Evolutionary conservation across 2,113 vertebrate species (phyloP).

Genomic region (Cyanistes caeruleus): DNA sequence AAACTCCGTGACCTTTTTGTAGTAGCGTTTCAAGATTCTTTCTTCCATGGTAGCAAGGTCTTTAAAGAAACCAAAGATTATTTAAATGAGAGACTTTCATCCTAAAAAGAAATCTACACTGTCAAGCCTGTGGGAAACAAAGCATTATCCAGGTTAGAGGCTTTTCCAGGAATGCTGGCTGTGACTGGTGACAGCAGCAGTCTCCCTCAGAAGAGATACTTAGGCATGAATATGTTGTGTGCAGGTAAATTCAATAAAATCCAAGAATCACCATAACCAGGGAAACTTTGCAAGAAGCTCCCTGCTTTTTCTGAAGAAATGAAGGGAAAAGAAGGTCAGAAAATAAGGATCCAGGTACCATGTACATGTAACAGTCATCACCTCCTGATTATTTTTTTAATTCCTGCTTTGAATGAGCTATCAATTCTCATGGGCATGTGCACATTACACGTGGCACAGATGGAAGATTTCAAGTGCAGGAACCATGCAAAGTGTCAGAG

Average conservation of each 20-base stretch:
- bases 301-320: background rate
- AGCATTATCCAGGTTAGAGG: background rate
- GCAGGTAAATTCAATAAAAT: background rate
- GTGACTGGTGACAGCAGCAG: background rate
- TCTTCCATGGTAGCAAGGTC: slow-evolving; percentile 98
- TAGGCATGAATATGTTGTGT: fast-evolving
- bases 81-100: background rate
- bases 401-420: background rate
- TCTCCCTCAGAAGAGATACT: background rate
- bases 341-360: background rate
- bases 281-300: background rate
- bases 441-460: background rate
- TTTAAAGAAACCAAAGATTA: slow-evolving; percentile 71
- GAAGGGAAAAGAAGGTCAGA: background rate
- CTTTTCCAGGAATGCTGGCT: background rate
- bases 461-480: background rate
- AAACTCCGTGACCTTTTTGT: slow-evolving; percentile 97
- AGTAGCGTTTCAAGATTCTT: slow-evolving; percentile 90
- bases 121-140: background rate
- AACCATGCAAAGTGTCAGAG: background rate
- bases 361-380: background rate
- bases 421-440: background rate
- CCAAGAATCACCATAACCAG: background rate
- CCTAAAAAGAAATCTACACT: background rate
- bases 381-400: background rate